phyloP scores from a whole-genome alignment of 2,797 vertebrate species.

The Triplophysa yarkandensis region DNA sequence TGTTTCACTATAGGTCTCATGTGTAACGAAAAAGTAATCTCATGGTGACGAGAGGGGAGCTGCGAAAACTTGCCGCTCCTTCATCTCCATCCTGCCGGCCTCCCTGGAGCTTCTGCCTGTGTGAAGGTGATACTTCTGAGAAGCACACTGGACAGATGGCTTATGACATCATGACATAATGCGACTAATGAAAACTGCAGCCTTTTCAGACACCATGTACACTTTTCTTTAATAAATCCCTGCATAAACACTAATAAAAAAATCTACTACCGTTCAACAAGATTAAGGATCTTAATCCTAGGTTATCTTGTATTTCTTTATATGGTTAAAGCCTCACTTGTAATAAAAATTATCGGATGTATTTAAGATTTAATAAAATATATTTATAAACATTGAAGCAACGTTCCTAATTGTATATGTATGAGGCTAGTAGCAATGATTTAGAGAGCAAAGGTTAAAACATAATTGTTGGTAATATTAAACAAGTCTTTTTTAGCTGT shows the following conservation, averaged over 20 bases:
- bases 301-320: neutral
- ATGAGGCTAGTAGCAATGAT: neutral
- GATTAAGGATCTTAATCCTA: neutral
- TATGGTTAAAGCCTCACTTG: neutral
- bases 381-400: neutral
- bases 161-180: slow-evolving; percentile 14
- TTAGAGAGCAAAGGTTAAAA: neutral
- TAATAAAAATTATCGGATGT: neutral
- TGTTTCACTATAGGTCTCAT: slow-evolving; percentile 62
- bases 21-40: slow-evolving; percentile 66
- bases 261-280: neutral
- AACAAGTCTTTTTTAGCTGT: neutral
- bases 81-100: slow-evolving; percentile 42
- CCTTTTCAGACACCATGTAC: neutral
- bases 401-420: neutral
- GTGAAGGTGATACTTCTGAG: slow-evolving; percentile 45
- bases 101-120: slow-evolving; percentile 45
- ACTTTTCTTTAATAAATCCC: slow-evolving; percentile 9
- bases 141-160: slow-evolving; percentile 14
- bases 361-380: neutral
- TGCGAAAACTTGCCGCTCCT: slow-evolving; percentile 34
- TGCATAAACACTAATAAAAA: neutral
- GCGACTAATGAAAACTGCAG: neutral
- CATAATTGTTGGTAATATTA: neutral
- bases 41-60: slow-evolving; percentile 55